Base-by-base conservation (phyloP, 2,113 vertebrate species). In the Pimephales promelas region DNA sequence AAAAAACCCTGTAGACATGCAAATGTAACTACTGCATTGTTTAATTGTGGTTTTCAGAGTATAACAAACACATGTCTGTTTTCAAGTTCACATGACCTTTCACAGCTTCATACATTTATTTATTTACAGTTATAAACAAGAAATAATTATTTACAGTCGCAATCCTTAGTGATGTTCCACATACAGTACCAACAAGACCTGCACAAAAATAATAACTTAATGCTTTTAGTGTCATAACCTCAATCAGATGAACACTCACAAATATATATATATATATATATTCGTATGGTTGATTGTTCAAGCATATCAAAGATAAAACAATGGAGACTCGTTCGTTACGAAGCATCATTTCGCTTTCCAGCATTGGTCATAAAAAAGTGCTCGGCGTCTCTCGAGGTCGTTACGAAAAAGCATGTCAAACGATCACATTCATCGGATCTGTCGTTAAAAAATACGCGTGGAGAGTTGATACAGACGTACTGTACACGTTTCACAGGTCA, bases 11-110 rank as follows among this genome's bases (percentile, higher is more conserved):
- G 14, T 4, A n/a, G 3, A 9, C 13, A 26, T 8, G 11, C 36
- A 54, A 24, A 70, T 34, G 11, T 49, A 45, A 28, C 20, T 47
- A 26, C 43, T 84, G 61, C 78, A 87, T 57, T 34, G 70, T 76
- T 86, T 83, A 84, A 75, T 82, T 86, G 47, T 68, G 26, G 66
- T 85, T 91, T 89, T 90, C 89, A 86, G 86, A 90, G 90, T 89
- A 66, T 85, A 85, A 86, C 88, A 78, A 74, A 28, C 86, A 84
- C 66, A 31, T 3, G 11, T 26, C 40, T 57, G 20, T 74, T 88
- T 93, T 93, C 91, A 95, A 92, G 92, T 94, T 91, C 86, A 90
- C 86, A 86, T 84, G 88, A 73, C 71, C 90, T 86, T 80, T 91
- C 87, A 89, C 90, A 88, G 88, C 80, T 87, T 86, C 52, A 82